Percentiles rank a stretch among this genome's conserved stretches.
Evolutionary conservation across 2,797 vertebrate genomes (phyloP).

Genomic region (Poecilia picta): DNA sequence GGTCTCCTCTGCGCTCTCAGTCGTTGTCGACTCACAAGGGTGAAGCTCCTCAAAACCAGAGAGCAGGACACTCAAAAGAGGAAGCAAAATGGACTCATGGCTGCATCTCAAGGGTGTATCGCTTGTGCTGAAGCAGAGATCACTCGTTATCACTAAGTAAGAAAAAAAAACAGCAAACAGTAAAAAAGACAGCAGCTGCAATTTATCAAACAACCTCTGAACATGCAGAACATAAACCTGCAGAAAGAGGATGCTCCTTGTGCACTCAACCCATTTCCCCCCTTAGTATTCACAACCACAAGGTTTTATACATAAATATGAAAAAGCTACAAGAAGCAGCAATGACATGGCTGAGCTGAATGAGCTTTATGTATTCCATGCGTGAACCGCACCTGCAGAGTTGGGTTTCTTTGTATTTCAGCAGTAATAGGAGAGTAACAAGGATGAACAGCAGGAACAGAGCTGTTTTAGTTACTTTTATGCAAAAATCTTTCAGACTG

Average conservation of each 20-base stretch:
- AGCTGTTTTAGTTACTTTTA: neutral
- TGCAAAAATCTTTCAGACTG: neutral
- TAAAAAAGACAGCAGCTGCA: neutral
- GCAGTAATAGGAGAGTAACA: neutral
- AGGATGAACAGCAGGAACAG: neutral
- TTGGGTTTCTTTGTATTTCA: neutral
- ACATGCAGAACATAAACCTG: slow-evolving; percentile 6
- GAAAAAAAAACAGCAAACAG: neutral
- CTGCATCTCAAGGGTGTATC: neutral
- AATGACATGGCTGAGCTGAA: slow-evolving; percentile 1
- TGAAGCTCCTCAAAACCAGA: neutral
- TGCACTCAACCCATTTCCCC: slow-evolving; percentile 1
- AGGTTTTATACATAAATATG: slow-evolving; percentile 18
- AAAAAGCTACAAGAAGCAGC: slow-evolving; percentile 4
- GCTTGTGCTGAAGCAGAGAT: neutral
- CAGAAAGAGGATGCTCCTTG: slow-evolving; percentile 9
- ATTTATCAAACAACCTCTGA: slow-evolving; percentile 19
- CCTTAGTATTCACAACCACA: slow-evolving; percentile 3
- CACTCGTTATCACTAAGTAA: neutral
- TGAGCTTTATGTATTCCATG: slow-evolving; percentile 7
- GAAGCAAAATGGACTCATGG: neutral
- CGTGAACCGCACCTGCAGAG: slow-evolving; percentile 3
- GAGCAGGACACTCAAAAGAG: neutral
- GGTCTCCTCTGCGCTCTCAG: neutral
- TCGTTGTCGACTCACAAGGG: neutral